Evolutionary conservation across 2,888 invertebrate genomes (phyloP).

Genomic region (Netelia virgata): DNA sequence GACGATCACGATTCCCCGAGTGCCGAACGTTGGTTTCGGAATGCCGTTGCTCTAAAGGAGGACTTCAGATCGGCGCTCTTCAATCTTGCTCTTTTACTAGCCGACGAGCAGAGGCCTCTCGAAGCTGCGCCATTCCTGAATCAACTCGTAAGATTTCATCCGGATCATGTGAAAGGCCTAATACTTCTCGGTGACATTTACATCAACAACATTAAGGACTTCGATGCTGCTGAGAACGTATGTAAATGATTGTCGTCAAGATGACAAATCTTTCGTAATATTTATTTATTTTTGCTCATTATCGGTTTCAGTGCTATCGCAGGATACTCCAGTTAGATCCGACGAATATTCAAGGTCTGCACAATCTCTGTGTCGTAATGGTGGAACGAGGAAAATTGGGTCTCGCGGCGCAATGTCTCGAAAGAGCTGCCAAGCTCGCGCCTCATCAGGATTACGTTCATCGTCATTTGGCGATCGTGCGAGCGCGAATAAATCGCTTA

Average conservation of each 20-base stretch:
- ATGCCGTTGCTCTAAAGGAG: slow-evolving; percentile 94
- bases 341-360: slow-evolving; percentile 96
- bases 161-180: slow-evolving; percentile 97
- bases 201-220: slow-evolving; percentile 97
- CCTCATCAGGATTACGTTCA: slow-evolving; percentile 96
- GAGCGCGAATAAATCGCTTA: slow-evolving; percentile 87
- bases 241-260: slow-evolving; percentile 78
- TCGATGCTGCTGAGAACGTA: slow-evolving; percentile 97
- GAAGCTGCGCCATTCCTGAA: slow-evolving; percentile 97
- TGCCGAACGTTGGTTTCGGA: slow-evolving; percentile 96
- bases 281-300: background rate
- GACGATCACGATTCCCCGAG: slow-evolving; percentile 95
- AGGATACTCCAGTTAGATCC: slow-evolving; percentile 95
- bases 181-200: slow-evolving; percentile 98
- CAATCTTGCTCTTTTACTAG: slow-evolving; percentile 95
- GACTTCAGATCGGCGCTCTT: slow-evolving; percentile 97
- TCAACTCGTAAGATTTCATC: slow-evolving; percentile 95
- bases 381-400: slow-evolving; percentile 95
- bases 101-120: slow-evolving; percentile 94
- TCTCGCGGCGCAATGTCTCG: slow-evolving; percentile 94
- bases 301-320: slow-evolving; percentile 91
- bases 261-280: background rate
- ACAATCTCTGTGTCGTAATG: slow-evolving; percentile 98
- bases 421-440: slow-evolving; percentile 92
- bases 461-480: slow-evolving; percentile 95